These are phyloP conservation scores for Arremon brunneinucha DNA, from an alignment of 2,797 vertebrate genomes.

Conservation along the genomic window DNA sequence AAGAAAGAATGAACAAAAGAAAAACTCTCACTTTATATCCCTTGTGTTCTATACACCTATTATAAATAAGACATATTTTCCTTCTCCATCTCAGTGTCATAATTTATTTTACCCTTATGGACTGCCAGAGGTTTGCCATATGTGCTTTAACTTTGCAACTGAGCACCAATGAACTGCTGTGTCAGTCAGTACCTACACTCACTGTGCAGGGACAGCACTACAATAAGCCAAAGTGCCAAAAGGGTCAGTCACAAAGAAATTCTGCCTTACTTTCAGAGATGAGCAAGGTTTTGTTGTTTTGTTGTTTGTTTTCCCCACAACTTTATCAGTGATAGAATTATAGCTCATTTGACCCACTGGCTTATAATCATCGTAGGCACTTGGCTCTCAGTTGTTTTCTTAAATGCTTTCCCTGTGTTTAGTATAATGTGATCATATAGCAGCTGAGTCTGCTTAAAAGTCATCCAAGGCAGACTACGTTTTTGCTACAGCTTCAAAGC, in stretches of 20 bases:
- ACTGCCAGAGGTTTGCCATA: conserved; percentile 74
- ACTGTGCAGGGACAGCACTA: conserved; percentile 55
- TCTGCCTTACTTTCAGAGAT: conserved; percentile 53
- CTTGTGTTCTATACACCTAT: conserved; percentile 89
- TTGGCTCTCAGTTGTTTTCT: conserved; percentile 72
- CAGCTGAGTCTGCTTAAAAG: conserved; percentile 83
- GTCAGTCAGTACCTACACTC: conserved; percentile 46
- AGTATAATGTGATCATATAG: conserved; percentile 80
- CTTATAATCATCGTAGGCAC: conserved; percentile 68
- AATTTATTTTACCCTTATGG: conserved; percentile 74
- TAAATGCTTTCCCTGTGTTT: conserved; percentile 75
- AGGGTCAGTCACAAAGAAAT: conserved; percentile 43
- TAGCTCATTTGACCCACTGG: conserved; percentile 69
- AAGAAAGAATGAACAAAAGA: conserved; percentile 55
- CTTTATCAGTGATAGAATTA: conserved; percentile 49
- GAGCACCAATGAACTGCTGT: conserved; percentile 74
- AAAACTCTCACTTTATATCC: conserved; percentile 80
- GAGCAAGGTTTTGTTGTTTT: neutral
- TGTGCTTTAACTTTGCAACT: conserved; percentile 82
- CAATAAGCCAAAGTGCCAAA: conserved; percentile 65
- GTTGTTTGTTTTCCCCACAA: neutral
- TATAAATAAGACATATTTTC: conserved; percentile 88
- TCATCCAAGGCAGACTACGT: conserved; percentile 72
- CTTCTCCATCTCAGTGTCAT: conserved; percentile 72
- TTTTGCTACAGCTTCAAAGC: conserved; percentile 77